These are phyloP conservation scores for Takifugu ocellatus DNA, from an alignment of 2,797 vertebrate species.

Conservation along the genomic window DNA sequence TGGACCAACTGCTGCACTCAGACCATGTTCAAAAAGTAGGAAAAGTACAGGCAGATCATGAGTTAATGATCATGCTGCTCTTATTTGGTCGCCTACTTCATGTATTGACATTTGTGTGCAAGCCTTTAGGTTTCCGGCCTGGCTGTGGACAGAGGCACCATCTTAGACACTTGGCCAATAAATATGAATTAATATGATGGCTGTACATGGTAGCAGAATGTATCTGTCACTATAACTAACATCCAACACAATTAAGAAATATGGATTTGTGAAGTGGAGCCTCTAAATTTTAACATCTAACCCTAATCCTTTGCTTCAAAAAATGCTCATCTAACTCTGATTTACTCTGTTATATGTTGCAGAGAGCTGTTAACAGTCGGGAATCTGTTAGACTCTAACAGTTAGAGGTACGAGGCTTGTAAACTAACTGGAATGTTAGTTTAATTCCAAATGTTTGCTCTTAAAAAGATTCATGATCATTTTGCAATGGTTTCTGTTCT, in stretches of 20 bases:
- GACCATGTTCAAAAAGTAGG: no score
- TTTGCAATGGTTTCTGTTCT: neutral
- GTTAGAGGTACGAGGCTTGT: neutral
- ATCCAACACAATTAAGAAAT: neutral
- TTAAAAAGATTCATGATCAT: conserved; percentile 38
- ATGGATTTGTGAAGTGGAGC: neutral
- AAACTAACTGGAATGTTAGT: neutral
- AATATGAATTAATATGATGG: neutral
- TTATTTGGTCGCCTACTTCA: no score
- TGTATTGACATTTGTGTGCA: no score
- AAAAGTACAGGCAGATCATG: no score
- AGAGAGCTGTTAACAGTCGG: no score
- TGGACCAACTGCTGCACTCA: neutral
- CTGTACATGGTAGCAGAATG: neutral
- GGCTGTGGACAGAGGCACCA: no score
- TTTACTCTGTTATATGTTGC: neutral
- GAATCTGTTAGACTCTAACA: no score
- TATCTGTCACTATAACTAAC: neutral
- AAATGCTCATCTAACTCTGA: neutral
- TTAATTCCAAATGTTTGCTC: conserved; percentile 4
- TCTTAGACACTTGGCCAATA: no score
- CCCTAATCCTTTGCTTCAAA: neutral
- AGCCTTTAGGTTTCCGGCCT: no score
- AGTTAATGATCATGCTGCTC: no score
- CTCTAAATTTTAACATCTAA: neutral